phyloP scores from a whole-genome alignment of 2,888 invertebrate species.

The Iselma pallidipennis region DNA sequence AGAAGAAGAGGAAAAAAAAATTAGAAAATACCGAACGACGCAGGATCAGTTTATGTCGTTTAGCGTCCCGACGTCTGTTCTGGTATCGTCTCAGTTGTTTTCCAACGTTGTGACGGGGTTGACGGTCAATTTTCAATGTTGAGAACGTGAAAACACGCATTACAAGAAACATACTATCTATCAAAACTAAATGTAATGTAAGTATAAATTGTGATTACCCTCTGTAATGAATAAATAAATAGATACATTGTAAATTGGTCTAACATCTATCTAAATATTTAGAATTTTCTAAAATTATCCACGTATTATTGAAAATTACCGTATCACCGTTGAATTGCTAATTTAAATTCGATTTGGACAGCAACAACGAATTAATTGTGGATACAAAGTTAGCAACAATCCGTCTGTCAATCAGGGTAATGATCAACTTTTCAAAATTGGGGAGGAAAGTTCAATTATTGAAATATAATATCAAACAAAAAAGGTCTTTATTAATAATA shows the following conservation, averaged over 20 bases:
- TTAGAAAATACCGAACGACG: slow-evolving; percentile 20
- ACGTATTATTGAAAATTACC: background rate
- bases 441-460: background rate
- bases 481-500: too few species aligned
- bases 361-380: background rate
- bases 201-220: slow-evolving; percentile 5
- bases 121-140: slow-evolving; percentile 21
- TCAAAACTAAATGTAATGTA: background rate
- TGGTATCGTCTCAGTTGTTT: slow-evolving; percentile 22
- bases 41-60: slow-evolving; percentile 20
- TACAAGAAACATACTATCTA: background rate
- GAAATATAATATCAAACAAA: background rate
- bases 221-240: background rate
- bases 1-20: slow-evolving; percentile 10
- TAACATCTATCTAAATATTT: too few species aligned
- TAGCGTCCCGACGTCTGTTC: slow-evolving; percentile 27
- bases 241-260: background rate
- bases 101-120: slow-evolving; percentile 20
- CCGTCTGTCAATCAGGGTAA: background rate
- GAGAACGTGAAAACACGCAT: slow-evolving; percentile 14
- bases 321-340: background rate
- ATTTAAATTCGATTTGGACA: background rate
- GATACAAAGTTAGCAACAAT: background rate
- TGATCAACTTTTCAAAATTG: background rate
- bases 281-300: too few species aligned